phyloP scores from a whole-genome alignment of 92 coral and sea anemone genomes.

The Anthopleura xanthogrammica region DNA sequence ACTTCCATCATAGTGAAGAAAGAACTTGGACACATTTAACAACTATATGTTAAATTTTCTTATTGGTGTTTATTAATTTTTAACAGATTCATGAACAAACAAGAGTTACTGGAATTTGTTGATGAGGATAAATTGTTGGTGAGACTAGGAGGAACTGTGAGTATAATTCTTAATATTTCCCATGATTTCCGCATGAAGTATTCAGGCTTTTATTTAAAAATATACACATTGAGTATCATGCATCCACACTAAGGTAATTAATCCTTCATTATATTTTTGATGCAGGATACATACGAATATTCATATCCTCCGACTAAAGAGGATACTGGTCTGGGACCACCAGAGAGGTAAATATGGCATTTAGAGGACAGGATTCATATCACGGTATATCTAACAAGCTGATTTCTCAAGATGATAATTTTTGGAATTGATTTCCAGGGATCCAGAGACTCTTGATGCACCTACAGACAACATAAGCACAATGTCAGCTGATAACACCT shows the following conservation, averaged over 20 bases:
- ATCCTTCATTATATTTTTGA: background rate
- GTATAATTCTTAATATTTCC: conserved; percentile 7
- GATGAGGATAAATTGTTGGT: conserved; percentile 64
- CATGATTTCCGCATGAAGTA: too few species aligned
- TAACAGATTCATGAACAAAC: conserved; percentile 64
- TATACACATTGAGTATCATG: too few species aligned
- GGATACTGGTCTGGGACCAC: conserved; percentile 33
- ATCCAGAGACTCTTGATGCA: conserved; percentile 15
- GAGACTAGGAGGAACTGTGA: conserved; percentile 82
- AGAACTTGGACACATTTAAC: background rate
- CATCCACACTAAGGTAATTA: too few species aligned
- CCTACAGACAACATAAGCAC: background rate
- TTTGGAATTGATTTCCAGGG: conserved; percentile 11
- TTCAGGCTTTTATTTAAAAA: background rate
- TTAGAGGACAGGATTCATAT: background rate
- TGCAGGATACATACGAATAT: conserved; percentile 67
- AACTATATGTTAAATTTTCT: too few species aligned
- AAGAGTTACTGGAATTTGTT: conserved; percentile 60
- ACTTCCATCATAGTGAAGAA: too few species aligned
- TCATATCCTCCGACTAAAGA: conserved; percentile 69
- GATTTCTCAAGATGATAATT: background rate
- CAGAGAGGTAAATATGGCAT: conserved; percentile 33
- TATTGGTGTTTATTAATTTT: background rate
- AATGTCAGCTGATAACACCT: background rate
- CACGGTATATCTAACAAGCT: background rate